Percentiles rank a stretch among this genome's conserved stretches.
Conservation (phyloP, 2,113 vertebrate species). For the Erythrocercus mccallii region DNA sequence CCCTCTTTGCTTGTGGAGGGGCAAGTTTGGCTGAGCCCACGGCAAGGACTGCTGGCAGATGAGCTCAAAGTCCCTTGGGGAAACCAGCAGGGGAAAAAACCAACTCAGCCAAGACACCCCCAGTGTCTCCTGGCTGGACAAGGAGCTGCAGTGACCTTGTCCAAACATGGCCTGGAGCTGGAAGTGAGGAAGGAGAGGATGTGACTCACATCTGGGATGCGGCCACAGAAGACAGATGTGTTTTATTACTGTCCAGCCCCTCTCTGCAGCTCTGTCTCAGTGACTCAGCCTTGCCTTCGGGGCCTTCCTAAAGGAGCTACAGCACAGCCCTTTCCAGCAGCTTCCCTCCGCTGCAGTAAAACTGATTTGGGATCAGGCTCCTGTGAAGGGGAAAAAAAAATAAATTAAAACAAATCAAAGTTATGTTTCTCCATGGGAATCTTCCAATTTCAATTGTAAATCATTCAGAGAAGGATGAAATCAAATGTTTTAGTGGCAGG, state of each 20-base stretch:
- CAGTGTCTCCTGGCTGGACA: fast-evolving
- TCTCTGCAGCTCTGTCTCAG: not conserved
- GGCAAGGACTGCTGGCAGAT: not conserved
- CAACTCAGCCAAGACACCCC: not conserved
- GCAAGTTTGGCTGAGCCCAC: not conserved
- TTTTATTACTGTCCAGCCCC: not conserved
- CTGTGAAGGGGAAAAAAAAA: not conserved
- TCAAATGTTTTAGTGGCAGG: not conserved
- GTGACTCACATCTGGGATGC: slow-evolving; percentile 33
- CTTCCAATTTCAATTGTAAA: not conserved
- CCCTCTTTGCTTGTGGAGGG: not conserved
- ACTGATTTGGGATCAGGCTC: not conserved
- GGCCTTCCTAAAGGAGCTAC: not conserved
- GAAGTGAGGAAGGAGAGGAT: not conserved
- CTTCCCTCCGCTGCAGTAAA: not conserved
- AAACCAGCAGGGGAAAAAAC: not conserved
- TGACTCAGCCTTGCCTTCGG: not conserved
- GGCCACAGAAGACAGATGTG: not conserved
- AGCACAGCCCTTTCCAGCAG: not conserved
- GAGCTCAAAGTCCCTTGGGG: not conserved
- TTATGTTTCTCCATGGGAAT: not conserved
- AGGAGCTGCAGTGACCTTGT: slow-evolving; percentile 3
- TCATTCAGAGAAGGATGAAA: not conserved
- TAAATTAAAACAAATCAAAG: not conserved
- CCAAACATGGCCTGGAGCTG: not conserved